phyloP scores from a whole-genome alignment of 2,113 vertebrate species.

The Lucifuga dentata region DNA sequence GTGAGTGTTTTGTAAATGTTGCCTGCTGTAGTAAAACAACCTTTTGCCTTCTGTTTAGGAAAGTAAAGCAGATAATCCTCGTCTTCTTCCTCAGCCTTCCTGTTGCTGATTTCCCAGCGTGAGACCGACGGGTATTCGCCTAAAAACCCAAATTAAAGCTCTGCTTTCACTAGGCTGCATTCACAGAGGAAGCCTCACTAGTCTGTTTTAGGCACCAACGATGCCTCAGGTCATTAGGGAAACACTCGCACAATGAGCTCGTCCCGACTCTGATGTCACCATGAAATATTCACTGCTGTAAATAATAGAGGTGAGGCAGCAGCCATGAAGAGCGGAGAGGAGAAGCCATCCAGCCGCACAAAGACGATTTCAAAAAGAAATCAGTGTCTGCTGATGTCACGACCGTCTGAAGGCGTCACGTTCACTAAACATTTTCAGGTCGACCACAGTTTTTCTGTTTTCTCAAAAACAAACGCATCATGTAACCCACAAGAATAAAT shows the following conservation, averaged over 20 bases:
- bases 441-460: background rate
- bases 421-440: background rate
- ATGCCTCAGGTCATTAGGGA: constrained; percentile 61
- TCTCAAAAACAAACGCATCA: too few relatives aligned
- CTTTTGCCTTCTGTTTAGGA: constrained; percentile 6
- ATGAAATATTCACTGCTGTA: constrained; percentile 78
- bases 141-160: constrained; percentile 43
- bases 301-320: constrained; percentile 67
- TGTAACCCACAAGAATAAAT: too few relatives aligned
- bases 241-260: constrained; percentile 26
- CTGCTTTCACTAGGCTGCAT: constrained; percentile 46
- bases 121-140: too few relatives aligned
- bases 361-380: constrained; percentile 13
- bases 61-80: constrained; percentile 17
- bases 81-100: constrained; percentile 18
- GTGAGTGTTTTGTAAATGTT: background rate
- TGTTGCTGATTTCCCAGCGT: constrained; percentile 29
- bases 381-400: constrained; percentile 3
- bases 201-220: constrained; percentile 51
- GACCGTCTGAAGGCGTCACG: background rate
- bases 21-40: constrained; percentile 27
- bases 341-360: constrained; percentile 13
- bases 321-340: constrained; percentile 7
- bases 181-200: constrained; percentile 23
- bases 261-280: constrained; percentile 63